Percentiles rank a stretch among this genome's conserved stretches.
phyloP scores from a whole-genome alignment of 2,888 invertebrate species.

The Drosophila quinaria region DNA sequence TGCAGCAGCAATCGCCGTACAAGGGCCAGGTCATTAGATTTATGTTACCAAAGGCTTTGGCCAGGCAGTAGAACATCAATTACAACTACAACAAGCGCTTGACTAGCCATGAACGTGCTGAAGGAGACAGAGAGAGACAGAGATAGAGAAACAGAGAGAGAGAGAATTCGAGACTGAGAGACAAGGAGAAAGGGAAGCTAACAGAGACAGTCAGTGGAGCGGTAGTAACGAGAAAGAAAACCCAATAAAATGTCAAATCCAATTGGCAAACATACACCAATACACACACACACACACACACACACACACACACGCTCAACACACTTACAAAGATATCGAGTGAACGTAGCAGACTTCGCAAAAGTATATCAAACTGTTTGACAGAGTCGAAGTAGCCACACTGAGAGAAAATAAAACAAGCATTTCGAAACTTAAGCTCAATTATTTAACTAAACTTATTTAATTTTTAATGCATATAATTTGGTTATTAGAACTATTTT shows the following conservation, averaged over 20 bases:
- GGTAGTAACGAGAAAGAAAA: slow-evolving; percentile 78
- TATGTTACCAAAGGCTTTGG: slow-evolving; percentile 68
- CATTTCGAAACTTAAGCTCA: not conserved
- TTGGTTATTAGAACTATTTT: no score
- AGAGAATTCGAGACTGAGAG: not conserved
- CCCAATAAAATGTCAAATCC: slow-evolving; percentile 82
- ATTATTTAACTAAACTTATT: not conserved
- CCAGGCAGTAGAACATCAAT: slow-evolving; percentile 70
- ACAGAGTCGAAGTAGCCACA: slow-evolving; percentile 46
- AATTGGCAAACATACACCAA: slow-evolving; percentile 74
- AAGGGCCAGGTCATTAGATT: slow-evolving; percentile 66
- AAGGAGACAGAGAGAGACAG: not conserved
- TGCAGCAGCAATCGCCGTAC: slow-evolving; percentile 20
- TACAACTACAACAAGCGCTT: slow-evolving; percentile 59
- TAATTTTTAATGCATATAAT: no score
- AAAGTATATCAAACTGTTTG: slow-evolving; percentile 79
- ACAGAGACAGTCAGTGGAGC: slow-evolving; percentile 60
- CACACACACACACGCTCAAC: slow-evolving; percentile 2
- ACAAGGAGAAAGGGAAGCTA: not conserved
- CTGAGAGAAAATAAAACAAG: not conserved
- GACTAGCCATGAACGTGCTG: slow-evolving; percentile 14
- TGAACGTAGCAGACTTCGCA: slow-evolving; percentile 53
- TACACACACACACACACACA: slow-evolving; percentile 2
- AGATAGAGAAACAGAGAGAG: not conserved
- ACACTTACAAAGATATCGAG: slow-evolving; percentile 20